Evolutionary conservation across 2,888 invertebrate genomes (phyloP), one percentile per base, ranked within the genome.

Genomic region (Drosophila flavopinicola): DNA sequence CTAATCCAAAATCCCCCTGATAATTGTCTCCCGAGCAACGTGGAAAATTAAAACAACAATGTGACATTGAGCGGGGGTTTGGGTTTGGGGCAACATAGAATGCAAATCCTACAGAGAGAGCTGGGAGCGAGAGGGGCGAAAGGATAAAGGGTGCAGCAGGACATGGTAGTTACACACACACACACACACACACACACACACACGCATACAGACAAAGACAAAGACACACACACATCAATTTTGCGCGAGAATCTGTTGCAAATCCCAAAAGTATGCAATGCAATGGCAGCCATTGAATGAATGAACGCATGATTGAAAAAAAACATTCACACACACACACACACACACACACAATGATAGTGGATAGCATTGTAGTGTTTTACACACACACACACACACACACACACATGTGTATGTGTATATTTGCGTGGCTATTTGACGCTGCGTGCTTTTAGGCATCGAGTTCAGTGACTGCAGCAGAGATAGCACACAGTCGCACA

Each of bases 241-340:
- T 69, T 30, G 35, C 38, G 61, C 51, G 80, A 64, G 65, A 78
- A 75, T 84, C 75, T 77, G 75, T 70, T 76, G 86, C 75, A 86
- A 86, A 78, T 80, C 78, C 78, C 72, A 60, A 82, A 84, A 75
- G 85, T 74, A 74, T 77, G 78, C 66, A 78, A 57, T 65, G 78
- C 76, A 65, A 76, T 74, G 66, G 83, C 59, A 57, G 45, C 58
- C 75, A 79, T 75, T 73, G 72, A 79, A 79, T 71, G 78, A 73
- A 67, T 74, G 80, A 70, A 77, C 73, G 70, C 82, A 70, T 84
- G 79, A 84, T 84, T 80, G 79, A 84, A 84, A 84, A 80, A 80
- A 77, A 83, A 72, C 69, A 80, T 67, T 53, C 38, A 44, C 54
- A 47, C 76, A 66, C 57, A 53, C 29, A 30, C 29, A 52, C 24